Evolutionary conservation across 2,113 vertebrate genomes (phyloP).

Genomic region (Leucopternis melanops): DNA sequence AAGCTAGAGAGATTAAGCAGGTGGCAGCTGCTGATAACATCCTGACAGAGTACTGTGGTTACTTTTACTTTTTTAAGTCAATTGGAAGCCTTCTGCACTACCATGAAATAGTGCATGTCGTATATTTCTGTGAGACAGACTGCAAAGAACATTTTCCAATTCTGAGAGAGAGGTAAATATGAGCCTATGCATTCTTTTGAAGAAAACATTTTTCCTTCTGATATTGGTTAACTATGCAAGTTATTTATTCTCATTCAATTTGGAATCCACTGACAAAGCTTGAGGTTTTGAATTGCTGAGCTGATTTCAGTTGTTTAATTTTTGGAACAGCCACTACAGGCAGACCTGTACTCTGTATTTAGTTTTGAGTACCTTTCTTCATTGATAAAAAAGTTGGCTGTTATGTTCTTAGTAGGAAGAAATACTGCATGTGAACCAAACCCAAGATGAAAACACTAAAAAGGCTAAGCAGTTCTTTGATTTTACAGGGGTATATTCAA

Average conservation of each 20-base stretch:
- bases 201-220: background rate
- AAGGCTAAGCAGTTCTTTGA: background rate
- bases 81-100: background rate
- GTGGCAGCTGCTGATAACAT: conserved; percentile 7
- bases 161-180: background rate
- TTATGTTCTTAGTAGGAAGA: background rate
- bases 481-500: background rate
- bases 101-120: background rate
- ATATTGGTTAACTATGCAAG: background rate
- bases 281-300: background rate
- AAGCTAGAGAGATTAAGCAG: background rate
- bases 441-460: background rate
- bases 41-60: background rate
- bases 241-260: background rate
- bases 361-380: background rate
- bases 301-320: background rate
- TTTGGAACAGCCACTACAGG: background rate
- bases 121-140: background rate
- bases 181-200: background rate
- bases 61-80: background rate
- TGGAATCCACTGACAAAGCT: background rate
- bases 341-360: background rate
- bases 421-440: background rate
- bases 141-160: background rate
- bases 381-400: background rate